Base-by-base conservation (phyloP, 2,797 vertebrate species). In the Pelodytes ibericus region DNA sequence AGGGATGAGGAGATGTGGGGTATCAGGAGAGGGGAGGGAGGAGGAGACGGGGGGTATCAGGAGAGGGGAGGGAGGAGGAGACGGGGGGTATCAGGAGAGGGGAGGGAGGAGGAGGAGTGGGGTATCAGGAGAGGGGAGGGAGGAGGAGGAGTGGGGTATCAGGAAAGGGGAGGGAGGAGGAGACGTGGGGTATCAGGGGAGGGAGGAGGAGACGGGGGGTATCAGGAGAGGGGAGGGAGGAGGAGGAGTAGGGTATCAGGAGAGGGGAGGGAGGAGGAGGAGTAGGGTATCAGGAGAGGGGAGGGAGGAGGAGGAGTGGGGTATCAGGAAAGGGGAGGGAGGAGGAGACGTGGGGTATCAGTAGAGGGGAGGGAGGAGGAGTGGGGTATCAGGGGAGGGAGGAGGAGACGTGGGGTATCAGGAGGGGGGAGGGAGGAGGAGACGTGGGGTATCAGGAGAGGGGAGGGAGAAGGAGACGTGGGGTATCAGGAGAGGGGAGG, bases 71-170 rank as follows among this genome's bases (percentile, higher is more conserved):
- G 33, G 33, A 11, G 33, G 4, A 36, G 33, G 33, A 4, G 33
- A 11, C 11, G 11, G 33, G 33, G 33, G 33, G 33, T 36, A 11
- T 4, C 33, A 4, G 33, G 33, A 36, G 4, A 4, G 33, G 33
- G 33, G 4, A 36, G 33, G 33, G 5, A 13, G 33, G 33, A 5
- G 13, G 33, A 36, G 33, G 33, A 13, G 33, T 36, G 33, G 33
- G 33, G 33, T 36, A 13, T 5, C 0, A 97, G 63, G 96, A 98
- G 88, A 97, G 95, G 92, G 94, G 94, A 77, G 91, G 93, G 88
- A 98, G 95, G 94, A 98, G 96, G 96, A 93, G 96, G 92, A 36
- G 33, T 5, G 96, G 96, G 89, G 94, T 98, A 80, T 92, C 33
- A 5, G 33, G 33, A 36, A 5, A 5, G 33, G 33, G 33, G 86